A percentile compares a stretch with the other conserved stretches of the same genome.
These are phyloP conservation scores for Forficula auricularia DNA, from an alignment of 1,140 invertebrate genomes.

Conservation along the genomic window DNA sequence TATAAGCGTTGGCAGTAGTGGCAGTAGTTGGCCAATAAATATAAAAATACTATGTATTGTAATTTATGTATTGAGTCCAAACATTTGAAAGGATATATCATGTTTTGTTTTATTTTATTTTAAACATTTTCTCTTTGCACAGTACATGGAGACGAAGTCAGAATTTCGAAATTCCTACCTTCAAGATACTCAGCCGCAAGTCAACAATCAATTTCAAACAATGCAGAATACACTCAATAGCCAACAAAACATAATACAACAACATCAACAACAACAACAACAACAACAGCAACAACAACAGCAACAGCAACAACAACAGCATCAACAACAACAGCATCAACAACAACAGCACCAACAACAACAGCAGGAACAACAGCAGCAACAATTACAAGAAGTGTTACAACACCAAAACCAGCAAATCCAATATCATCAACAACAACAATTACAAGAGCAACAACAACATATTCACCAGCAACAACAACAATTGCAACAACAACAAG, in stretches of 20 bases:
- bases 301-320: conserved; percentile 14
- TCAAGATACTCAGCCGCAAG: conserved; percentile 22
- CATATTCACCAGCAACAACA: conserved; percentile 12
- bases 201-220: conserved; percentile 24
- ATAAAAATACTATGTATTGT: too few species aligned
- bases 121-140: background rate
- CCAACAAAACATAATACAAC: conserved; percentile 20
- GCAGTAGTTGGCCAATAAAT: too few species aligned
- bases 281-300: conserved; percentile 27
- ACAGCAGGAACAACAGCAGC: conserved; percentile 9
- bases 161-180: conserved; percentile 11
- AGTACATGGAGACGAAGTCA: conserved; percentile 6
- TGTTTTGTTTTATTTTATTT: too few species aligned
- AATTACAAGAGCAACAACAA: conserved; percentile 13
- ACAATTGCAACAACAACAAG: conserved; percentile 11
- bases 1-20: too few species aligned
- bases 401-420: conserved; percentile 15
- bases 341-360: conserved; percentile 14
- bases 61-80: too few species aligned
- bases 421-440: conserved; percentile 13
- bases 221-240: conserved; percentile 26
- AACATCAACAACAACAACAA: conserved; percentile 23
- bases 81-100: too few species aligned
- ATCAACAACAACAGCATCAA: conserved; percentile 15
- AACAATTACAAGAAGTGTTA: conserved; percentile 8